phyloP scores from a whole-genome alignment of 2,113 vertebrate genomes.

The Gavialis gangeticus region DNA sequence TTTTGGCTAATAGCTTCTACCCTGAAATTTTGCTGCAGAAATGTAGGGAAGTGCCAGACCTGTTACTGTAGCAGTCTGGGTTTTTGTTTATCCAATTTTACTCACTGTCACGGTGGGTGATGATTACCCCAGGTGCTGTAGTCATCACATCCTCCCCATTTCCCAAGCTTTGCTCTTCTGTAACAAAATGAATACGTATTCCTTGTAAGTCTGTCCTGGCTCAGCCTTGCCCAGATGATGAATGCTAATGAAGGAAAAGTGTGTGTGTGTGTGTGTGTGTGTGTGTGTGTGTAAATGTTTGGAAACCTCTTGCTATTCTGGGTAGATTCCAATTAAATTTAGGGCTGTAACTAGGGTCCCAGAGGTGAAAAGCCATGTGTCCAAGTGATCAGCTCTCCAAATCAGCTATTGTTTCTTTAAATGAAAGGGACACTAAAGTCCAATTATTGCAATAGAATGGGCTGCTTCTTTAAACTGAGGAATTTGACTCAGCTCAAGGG shows the following conservation, averaged over 20 bases:
- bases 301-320: slow-evolving; percentile 3
- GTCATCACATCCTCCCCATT: background rate
- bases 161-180: background rate
- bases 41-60: background rate
- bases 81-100: background rate
- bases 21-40: background rate
- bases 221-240: background rate
- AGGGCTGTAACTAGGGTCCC: slow-evolving; percentile 5
- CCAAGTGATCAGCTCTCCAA: slow-evolving; percentile 39
- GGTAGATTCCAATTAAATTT: slow-evolving; percentile 33
- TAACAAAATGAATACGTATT: background rate
- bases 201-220: background rate
- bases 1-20: background rate
- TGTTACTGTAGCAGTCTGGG: background rate
- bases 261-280: background rate
- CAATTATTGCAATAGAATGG: slow-evolving; percentile 68
- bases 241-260: background rate
- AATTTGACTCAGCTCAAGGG: slow-evolving; percentile 76
- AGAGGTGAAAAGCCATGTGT: slow-evolving; percentile 36
- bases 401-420: slow-evolving; percentile 67
- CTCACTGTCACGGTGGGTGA: accelerated
- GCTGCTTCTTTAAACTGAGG: slow-evolving; percentile 72
- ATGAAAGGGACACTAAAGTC: slow-evolving; percentile 74
- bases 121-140: background rate
- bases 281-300: background rate